Percentiles rank a stretch among this genome's conserved stretches.
Evolutionary conservation across 2,113 vertebrate genomes (phyloP).

Genomic region (Caranx melampygus): DNA sequence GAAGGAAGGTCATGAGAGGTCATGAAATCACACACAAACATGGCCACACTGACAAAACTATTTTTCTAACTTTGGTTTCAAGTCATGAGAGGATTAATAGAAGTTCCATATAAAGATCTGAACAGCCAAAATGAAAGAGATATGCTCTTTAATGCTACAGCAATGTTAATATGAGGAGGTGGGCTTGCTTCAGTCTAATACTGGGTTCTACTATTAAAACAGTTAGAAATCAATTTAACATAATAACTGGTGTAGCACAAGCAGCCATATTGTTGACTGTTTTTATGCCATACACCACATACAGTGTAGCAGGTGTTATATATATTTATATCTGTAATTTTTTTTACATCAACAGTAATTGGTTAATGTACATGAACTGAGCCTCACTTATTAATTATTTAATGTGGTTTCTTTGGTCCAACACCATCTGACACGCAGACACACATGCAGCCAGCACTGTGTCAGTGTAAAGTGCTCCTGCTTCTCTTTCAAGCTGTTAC

Average conservation of each 20-base stretch:
- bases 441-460: slow-evolving; percentile 8
- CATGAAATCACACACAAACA: neutral
- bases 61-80: too few species aligned
- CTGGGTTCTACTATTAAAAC: neutral
- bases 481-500: slow-evolving; percentile 43
- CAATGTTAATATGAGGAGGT: too few species aligned
- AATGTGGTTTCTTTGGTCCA: neutral
- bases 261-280: too few species aligned
- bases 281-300: neutral
- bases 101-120: too few species aligned
- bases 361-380: neutral
- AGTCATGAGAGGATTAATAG: too few species aligned
- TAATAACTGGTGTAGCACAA: neutral
- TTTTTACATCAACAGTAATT: neutral
- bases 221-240: neutral
- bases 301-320: neutral
- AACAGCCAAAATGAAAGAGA: neutral
- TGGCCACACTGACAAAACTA: neutral
- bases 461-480: slow-evolving; percentile 36
- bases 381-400: neutral
- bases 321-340: neutral
- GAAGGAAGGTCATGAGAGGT: too few species aligned
- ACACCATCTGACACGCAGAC: neutral
- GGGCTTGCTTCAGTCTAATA: neutral
- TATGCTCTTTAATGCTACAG: neutral